phyloP scores from a whole-genome alignment of 1,140 invertebrate species.

The Drosophila punjabiensis region DNA sequence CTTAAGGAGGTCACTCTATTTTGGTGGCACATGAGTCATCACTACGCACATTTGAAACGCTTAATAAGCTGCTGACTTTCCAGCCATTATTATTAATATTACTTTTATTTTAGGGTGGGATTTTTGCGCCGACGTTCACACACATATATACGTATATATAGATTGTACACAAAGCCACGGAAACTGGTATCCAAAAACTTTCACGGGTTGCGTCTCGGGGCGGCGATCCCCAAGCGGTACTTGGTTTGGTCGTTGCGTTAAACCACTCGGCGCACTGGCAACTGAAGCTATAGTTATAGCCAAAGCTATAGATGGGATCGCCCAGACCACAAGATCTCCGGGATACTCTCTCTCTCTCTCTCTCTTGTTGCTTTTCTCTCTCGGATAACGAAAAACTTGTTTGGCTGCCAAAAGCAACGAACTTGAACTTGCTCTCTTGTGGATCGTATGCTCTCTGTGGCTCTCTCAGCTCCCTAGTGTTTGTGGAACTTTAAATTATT shows the following conservation, averaged over 20 bases:
- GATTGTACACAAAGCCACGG: conserved; percentile 51
- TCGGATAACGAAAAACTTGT: conserved; percentile 71
- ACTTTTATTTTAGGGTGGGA: conserved; percentile 40
- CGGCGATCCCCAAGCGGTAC: conserved; percentile 23
- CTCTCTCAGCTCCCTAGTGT: conserved; percentile 2
- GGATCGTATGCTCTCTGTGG: conserved; percentile 9
- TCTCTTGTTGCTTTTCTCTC: conserved; percentile 1
- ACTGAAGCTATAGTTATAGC: conserved; percentile 40
- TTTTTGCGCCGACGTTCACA: conserved; percentile 39
- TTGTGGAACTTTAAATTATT: conserved; percentile 24
- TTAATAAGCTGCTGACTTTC: conserved; percentile 23
- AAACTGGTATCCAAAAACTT: conserved; percentile 73
- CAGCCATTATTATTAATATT: conserved; percentile 41
- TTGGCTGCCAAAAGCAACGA: conserved; percentile 56
- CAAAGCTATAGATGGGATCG: conserved; percentile 21
- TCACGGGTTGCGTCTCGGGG: conserved; percentile 54
- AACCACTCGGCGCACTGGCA: conserved; percentile 43
- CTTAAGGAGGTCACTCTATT: conserved; percentile 26
- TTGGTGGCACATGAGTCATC: conserved; percentile 23
- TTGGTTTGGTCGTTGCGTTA: conserved; percentile 49
- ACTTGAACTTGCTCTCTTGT: conserved; percentile 48
- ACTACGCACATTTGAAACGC: conserved; percentile 19
- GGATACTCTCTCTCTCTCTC: conserved; percentile 1
- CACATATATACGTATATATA: conserved; percentile 33
- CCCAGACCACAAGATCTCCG: conserved; percentile 13